A percentile compares a stretch with the other conserved stretches of the same genome.
Evolutionary conservation across 1,140 invertebrate genomes (phyloP).

Genomic region (Heliconius hermathena): DNA sequence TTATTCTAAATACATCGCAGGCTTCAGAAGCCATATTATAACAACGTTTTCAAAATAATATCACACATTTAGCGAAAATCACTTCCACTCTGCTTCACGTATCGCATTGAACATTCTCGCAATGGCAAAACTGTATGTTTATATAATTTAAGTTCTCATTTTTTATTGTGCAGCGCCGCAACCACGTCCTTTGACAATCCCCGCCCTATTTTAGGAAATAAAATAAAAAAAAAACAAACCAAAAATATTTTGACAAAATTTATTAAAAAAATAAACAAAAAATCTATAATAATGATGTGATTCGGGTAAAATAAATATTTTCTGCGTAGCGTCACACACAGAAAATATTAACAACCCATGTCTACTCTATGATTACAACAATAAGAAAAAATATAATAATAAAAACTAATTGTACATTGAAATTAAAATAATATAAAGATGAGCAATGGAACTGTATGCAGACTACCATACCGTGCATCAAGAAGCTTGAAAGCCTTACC

Average conservation of each 20-base stretch:
- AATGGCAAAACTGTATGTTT: slow-evolving; percentile 53
- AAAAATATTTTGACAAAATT: slow-evolving; percentile 53
- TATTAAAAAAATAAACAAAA: slow-evolving; percentile 74
- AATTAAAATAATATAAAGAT: slow-evolving; percentile 43
- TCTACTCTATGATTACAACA: slow-evolving; percentile 41
- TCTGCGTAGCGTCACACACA: slow-evolving; percentile 42
- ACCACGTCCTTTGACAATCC: slow-evolving; percentile 76
- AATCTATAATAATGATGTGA: slow-evolving; percentile 48
- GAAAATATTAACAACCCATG: slow-evolving; percentile 41
- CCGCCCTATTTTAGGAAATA: slow-evolving; percentile 65
- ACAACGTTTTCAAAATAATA: slow-evolving; percentile 78
- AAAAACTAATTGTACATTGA: slow-evolving; percentile 46
- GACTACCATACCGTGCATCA: slow-evolving; percentile 68
- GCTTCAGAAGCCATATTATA: slow-evolving; percentile 75
- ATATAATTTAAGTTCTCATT: slow-evolving; percentile 62
- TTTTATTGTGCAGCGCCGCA: slow-evolving; percentile 73
- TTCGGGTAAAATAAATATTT: slow-evolving; percentile 48
- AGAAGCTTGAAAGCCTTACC: slow-evolving; percentile 48
- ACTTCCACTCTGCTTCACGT: slow-evolving; percentile 68
- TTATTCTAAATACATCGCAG: slow-evolving; percentile 77
- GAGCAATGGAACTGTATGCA: slow-evolving; percentile 64
- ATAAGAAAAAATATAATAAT: slow-evolving; percentile 29
- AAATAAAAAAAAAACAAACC: slow-evolving; percentile 59
- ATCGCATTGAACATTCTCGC: slow-evolving; percentile 56
- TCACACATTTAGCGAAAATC: slow-evolving; percentile 78